These are phyloP conservation scores for Parauchenoglanis punctatus DNA, from an alignment of 2,797 vertebrate species.

Conservation along the genomic window DNA sequence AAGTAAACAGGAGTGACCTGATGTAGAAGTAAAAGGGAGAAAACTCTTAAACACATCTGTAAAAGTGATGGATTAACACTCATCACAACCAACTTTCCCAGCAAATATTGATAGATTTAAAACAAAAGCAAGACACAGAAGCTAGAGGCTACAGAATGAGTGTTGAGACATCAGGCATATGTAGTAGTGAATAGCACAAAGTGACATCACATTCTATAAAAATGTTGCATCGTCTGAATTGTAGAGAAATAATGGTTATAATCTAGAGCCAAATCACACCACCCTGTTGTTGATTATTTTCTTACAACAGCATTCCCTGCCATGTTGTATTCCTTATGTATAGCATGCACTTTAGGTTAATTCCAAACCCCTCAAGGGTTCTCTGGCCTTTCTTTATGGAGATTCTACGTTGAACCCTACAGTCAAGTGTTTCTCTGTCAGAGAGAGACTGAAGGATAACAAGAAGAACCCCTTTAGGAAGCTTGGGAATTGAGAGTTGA, in stretches of 20 bases:
- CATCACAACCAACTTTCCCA: neutral
- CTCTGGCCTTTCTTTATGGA: neutral
- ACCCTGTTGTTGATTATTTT: neutral
- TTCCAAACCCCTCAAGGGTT: neutral
- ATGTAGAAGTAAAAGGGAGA: conserved; percentile 73
- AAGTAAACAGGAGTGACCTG: conserved; percentile 81
- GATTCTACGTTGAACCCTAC: neutral
- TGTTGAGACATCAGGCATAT: neutral
- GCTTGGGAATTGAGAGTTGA: neutral
- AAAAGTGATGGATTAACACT: neutral
- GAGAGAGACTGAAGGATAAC: neutral
- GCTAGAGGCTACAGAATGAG: neutral
- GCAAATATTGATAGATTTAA: neutral
- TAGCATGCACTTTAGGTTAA: too few relatives aligned
- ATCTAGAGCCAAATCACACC: neutral
- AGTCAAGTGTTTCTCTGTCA: neutral
- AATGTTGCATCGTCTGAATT: neutral
- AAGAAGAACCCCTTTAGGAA: neutral
- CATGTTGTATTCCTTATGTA: neutral
- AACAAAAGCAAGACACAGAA: neutral
- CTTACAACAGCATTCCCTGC: neutral
- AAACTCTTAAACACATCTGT: neutral
- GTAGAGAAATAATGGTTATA: neutral
- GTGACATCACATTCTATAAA: neutral
- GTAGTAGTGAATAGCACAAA: neutral